Conservation (phyloP, 2,888 invertebrate genomes). For the Himalopsyche kuldschensis region DNA sequence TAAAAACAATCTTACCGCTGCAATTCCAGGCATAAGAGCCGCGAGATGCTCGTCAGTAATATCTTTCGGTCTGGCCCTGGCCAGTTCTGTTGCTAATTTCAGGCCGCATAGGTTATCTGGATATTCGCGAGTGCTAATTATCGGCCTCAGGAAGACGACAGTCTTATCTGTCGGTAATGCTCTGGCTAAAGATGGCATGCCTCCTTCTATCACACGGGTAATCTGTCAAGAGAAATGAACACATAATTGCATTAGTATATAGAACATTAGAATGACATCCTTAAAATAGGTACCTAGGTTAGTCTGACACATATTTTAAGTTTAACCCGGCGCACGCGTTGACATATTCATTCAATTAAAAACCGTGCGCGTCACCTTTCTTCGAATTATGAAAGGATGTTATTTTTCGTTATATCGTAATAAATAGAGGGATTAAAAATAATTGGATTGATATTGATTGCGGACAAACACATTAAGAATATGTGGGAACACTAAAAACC, state of each 20-base stretch:
- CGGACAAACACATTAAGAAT: too few relatives aligned
- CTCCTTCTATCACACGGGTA: slow-evolving; percentile 82
- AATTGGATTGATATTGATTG: too few relatives aligned
- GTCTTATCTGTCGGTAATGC: slow-evolving; percentile 81
- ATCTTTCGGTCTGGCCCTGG: slow-evolving; percentile 73
- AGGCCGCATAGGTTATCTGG: slow-evolving; percentile 90
- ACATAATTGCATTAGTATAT: neutral
- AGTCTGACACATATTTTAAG: neutral
- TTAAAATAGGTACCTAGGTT: neutral
- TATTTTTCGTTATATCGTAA: too few relatives aligned
- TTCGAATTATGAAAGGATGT: too few relatives aligned
- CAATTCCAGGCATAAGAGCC: slow-evolving; percentile 84
- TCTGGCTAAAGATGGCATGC: slow-evolving; percentile 72
- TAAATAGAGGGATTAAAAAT: too few relatives aligned
- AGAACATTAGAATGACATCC: neutral
- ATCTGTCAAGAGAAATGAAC: slow-evolving; percentile 56
- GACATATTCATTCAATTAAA: too few relatives aligned
- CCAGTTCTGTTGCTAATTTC: slow-evolving; percentile 85
- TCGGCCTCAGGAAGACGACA: slow-evolving; percentile 73
- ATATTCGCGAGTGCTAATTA: slow-evolving; percentile 84
- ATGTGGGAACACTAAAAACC: too few relatives aligned
- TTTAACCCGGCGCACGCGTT: too few relatives aligned
- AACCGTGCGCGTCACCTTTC: too few relatives aligned
- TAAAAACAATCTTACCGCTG: slow-evolving; percentile 63
- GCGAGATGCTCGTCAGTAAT: slow-evolving; percentile 75